phyloP scores from a whole-genome alignment of 2,888 invertebrate genomes.

The Cataglyphis rosenhaueri region DNA sequence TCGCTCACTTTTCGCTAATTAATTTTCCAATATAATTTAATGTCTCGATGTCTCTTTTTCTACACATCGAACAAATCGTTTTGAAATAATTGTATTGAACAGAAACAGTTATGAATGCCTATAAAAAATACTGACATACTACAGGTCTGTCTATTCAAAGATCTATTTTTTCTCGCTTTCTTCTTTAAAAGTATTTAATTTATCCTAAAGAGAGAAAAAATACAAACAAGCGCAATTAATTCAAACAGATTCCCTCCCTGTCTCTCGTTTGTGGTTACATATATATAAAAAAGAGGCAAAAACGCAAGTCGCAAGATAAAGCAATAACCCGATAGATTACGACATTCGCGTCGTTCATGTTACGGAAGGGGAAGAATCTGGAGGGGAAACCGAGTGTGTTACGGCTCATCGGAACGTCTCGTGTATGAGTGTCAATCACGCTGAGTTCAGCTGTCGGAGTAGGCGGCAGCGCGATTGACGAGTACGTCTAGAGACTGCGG shows the following conservation, averaged over 20 bases:
- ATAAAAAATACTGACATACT: background rate
- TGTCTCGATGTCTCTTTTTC: background rate
- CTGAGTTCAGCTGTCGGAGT: constrained; percentile 55
- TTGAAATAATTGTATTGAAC: background rate
- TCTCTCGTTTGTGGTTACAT: background rate
- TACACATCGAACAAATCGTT: background rate
- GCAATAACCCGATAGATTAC: background rate
- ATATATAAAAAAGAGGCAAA: background rate
- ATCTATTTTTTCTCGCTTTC: background rate
- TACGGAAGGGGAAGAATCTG: constrained; percentile 61
- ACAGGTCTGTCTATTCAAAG: background rate
- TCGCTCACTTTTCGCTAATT: background rate
- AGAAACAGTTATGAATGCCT: background rate
- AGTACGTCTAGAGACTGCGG: background rate
- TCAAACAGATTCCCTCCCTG: background rate
- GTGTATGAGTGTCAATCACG: constrained; percentile 66
- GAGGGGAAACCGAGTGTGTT: constrained; percentile 48
- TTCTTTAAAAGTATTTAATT: background rate
- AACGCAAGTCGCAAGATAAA: background rate
- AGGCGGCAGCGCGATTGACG: background rate
- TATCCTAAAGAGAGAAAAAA: background rate
- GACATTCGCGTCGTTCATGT: background rate
- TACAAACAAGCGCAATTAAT: constrained; percentile 30
- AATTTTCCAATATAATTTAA: background rate
- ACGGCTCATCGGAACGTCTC: constrained; percentile 50